These are phyloP conservation scores for Heliopora coerulea DNA, from an alignment of 92 coral and sea anemone genomes.

Conservation along the genomic window DNA sequence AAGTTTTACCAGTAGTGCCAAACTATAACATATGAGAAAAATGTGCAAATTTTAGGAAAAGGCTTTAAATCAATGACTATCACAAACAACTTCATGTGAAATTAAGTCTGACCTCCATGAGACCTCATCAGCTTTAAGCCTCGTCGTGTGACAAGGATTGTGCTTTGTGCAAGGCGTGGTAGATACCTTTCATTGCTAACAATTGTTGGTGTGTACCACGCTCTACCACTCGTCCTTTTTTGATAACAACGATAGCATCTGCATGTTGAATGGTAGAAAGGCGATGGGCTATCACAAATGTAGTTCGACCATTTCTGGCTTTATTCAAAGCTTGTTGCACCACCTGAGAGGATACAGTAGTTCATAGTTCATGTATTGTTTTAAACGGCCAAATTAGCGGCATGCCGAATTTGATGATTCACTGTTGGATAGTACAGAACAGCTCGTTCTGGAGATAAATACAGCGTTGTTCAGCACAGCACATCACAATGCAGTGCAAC, in stretches of 20 bases:
- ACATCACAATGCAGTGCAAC: too few species aligned
- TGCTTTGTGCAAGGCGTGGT: conserved; percentile 39
- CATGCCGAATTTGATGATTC: too few species aligned
- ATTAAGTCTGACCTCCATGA: too few species aligned
- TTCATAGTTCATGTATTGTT: not conserved
- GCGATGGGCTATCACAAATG: conserved; percentile 87
- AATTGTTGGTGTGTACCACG: conserved; percentile 88
- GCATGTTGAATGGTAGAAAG: conserved; percentile 91
- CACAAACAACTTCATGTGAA: too few species aligned
- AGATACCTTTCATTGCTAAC: conserved; percentile 66
- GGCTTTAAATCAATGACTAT: too few species aligned
- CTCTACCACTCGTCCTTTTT: conserved; percentile 86
- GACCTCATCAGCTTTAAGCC: too few species aligned
- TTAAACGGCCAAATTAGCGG: not conserved
- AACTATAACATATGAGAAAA: too few species aligned
- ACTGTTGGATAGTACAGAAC: too few species aligned
- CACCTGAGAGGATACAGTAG: conserved; percentile 48
- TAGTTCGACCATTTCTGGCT: conserved; percentile 92
- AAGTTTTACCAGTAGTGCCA: too few species aligned
- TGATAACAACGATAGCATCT: conserved; percentile 77
- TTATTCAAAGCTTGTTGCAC: conserved; percentile 87
- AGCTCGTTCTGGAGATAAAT: too few species aligned
- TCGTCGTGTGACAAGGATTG: conserved; percentile 24
- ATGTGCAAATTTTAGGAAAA: too few species aligned
- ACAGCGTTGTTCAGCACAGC: conserved; percentile 1